Conservation (phyloP, 2,888 invertebrate genomes). For the Icerya purchasi region DNA sequence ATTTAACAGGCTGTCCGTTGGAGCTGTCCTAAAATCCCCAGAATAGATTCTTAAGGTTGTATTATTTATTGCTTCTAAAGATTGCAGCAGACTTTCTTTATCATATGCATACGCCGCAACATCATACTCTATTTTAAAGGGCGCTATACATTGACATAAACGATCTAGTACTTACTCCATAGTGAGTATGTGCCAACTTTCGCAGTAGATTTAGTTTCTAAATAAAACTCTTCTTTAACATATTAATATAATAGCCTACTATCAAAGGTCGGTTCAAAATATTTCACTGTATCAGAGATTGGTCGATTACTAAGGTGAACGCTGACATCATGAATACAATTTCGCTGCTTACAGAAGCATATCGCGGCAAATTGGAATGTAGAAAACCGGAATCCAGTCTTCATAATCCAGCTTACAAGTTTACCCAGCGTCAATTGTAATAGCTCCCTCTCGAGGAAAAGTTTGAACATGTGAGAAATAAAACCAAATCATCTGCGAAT, state of each 20-base stretch:
- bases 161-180: background rate
- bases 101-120: background rate
- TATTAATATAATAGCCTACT: background rate
- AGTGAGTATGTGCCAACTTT: background rate
- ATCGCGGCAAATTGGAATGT: background rate
- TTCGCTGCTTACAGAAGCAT: no score
- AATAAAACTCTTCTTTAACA: background rate
- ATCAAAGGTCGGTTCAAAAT: background rate
- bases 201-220: background rate
- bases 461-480: background rate
- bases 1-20: background rate
- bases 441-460: background rate
- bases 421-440: background rate
- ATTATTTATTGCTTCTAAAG: background rate
- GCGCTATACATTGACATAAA: background rate
- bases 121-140: background rate
- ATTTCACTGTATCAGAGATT: background rate
- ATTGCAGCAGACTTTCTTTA: background rate
- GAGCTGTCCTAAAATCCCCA: background rate
- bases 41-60: background rate
- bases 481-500: background rate
- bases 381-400: background rate
- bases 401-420: background rate
- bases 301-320: no score
- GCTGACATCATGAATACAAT: no score